Percentiles rank a stretch among this genome's conserved stretches.
phyloP scores from a whole-genome alignment of 2,113 vertebrate genomes.

The Ictidomys tridecemlineatus region DNA sequence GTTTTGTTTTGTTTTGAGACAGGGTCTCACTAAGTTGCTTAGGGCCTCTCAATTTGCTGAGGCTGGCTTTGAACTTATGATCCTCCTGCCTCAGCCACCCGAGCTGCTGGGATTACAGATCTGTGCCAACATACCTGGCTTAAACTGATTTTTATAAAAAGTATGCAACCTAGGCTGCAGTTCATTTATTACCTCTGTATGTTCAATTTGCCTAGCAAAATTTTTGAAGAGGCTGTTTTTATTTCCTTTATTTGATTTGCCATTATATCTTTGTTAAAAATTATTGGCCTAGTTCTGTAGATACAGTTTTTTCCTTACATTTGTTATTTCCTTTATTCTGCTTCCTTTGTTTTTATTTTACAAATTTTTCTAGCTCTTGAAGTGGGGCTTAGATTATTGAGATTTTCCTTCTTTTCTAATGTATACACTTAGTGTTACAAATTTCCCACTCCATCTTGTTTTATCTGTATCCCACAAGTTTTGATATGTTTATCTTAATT shows the following conservation, averaged over 20 bases:
- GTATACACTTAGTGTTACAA: background rate
- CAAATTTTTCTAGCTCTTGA: background rate
- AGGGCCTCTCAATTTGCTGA: too few relatives aligned
- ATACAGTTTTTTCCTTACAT: background rate
- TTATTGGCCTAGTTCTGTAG: background rate
- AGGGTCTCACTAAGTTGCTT: too few relatives aligned
- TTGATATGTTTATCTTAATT: conserved; percentile 9
- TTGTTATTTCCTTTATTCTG: background rate
- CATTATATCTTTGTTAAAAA: background rate
- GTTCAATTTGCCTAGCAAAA: background rate
- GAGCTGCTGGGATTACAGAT: too few relatives aligned
- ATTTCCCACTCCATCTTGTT: background rate
- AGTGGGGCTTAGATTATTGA: background rate
- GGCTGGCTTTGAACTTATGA: too few relatives aligned
- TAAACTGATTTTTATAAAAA: background rate
- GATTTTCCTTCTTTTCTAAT: background rate
- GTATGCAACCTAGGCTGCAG: background rate
- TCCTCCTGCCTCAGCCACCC: too few relatives aligned
- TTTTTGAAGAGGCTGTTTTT: background rate
- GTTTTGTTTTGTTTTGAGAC: too few relatives aligned
- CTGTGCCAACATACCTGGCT: too few relatives aligned
- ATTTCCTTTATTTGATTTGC: background rate
- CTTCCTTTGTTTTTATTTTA: background rate
- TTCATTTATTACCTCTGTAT: background rate
- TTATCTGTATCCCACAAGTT: background rate